Evolutionary conservation across 2,888 invertebrate species (phyloP), one percentile per base, ranked within the genome.

Genomic region (Drosophila suboccidentalis): DNA sequence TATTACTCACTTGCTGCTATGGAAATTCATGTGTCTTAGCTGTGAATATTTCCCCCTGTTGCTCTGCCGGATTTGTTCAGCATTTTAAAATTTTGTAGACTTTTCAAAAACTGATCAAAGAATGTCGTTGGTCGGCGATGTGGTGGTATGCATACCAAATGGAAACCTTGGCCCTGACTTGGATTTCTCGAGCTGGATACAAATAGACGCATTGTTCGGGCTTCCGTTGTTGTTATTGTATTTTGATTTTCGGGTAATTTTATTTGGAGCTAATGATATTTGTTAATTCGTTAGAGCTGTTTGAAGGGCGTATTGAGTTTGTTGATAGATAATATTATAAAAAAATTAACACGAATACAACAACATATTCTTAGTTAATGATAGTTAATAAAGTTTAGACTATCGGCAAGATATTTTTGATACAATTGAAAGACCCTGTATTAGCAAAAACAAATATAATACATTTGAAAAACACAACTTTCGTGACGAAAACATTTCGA

Each of bases 141-240:
- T n/a, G 62, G 11, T 19, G 62, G 11, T 41, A 38, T 65, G 78
- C 73, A 80, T 80, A 75, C 70, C 54, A 78, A 78, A 55, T 62
- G 58, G 44, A 61, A 78, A 76, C 80, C 80, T 80, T 80, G 80
- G 80, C 80, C 76, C 80, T 80, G 80, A 80, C 78, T 80, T 78
- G 66, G 63, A 64, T 76, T 70, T 62, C 58, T 64, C 29, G 29
- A 46, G 46, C 51, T 71, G 65, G 46, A 61, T 53, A 64, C 71
- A 71, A 75, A 75, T 58, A 50, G 53, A 69, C 54, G 41, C 60
- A 61, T 71, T 68, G 63, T 75, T 68, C 36, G 41, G 50, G 58
- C 32, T 47, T 59, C n/a, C 43, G 43, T 43, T 59, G 19, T 32
- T 36, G 15, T 19, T 15, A 32, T 38, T 67, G 49, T 32, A 22